Evolutionary conservation across 2,888 invertebrate genomes (phyloP).

Genomic region (Tribolium freemani): DNA sequence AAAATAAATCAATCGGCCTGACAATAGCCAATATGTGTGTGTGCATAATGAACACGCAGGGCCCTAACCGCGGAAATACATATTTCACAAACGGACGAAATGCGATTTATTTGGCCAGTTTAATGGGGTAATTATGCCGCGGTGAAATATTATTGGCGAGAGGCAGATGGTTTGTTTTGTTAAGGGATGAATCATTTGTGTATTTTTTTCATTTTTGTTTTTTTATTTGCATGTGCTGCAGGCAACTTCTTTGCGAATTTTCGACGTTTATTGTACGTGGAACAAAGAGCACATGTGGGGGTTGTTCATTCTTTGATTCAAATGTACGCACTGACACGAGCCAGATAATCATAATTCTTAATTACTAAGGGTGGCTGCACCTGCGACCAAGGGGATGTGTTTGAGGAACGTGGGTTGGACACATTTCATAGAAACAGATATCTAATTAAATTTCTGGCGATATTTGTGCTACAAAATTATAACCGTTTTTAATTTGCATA

Average conservation of each 20-base stretch:
- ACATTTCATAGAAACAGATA: too few relatives aligned
- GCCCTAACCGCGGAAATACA: background rate
- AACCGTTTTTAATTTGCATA: too few relatives aligned
- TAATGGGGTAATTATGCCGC: slow-evolving; percentile 17
- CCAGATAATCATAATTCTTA: background rate
- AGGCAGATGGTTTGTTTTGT: background rate
- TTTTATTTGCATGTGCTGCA: background rate
- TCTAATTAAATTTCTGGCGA: too few relatives aligned
- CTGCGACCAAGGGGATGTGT: background rate
- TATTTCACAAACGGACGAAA: background rate
- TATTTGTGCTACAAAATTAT: too few relatives aligned
- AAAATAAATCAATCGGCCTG: background rate
- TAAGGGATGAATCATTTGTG: background rate
- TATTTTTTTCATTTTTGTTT: background rate
- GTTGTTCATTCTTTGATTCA: background rate
- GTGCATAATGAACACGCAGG: background rate
- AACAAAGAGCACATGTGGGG: background rate
- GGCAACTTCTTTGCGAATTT: background rate
- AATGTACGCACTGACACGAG: background rate
- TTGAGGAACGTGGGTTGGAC: too few relatives aligned
- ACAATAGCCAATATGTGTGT: background rate
- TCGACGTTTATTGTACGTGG: background rate
- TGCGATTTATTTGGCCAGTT: slow-evolving; percentile 12
- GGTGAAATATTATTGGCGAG: slow-evolving; percentile 11
- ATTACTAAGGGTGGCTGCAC: background rate